Evolutionary conservation across 1,140 invertebrate genomes (phyloP).

Genomic region (Nephila pilipes): DNA sequence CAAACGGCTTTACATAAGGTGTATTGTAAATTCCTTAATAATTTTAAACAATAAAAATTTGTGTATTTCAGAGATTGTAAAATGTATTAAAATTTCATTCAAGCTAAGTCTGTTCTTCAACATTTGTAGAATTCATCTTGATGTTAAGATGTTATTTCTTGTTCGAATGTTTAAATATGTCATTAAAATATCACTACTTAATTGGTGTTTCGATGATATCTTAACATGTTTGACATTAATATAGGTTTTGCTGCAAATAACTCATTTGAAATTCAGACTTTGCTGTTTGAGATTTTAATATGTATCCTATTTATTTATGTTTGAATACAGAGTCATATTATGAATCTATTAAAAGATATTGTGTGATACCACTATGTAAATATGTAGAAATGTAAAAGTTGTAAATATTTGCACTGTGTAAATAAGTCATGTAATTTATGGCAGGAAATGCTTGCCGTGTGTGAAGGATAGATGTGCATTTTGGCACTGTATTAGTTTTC

Average conservation of each 20-base stretch:
- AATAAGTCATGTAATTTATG: slow-evolving; percentile 71
- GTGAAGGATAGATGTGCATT: slow-evolving; percentile 5
- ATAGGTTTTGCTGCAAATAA: not conserved
- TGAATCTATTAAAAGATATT: slow-evolving; percentile 46
- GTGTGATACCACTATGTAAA: slow-evolving; percentile 65
- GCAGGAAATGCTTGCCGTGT: slow-evolving; percentile 53
- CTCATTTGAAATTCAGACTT: slow-evolving; percentile 25
- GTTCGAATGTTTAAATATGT: not conserved
- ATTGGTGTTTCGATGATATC: slow-evolving; percentile 4
- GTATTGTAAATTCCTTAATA: not conserved
- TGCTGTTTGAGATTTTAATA: slow-evolving; percentile 36
- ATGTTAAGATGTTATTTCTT: not conserved
- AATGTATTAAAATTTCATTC: slow-evolving; percentile 26
- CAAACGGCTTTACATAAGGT: not conserved
- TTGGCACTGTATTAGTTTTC: slow-evolving; percentile 41
- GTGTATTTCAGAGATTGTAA: slow-evolving; percentile 2
- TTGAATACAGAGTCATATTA: slow-evolving; percentile 47
- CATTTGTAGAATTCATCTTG: not conserved
- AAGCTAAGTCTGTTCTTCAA: not conserved
- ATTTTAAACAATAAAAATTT: not conserved
- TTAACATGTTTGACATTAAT: not conserved
- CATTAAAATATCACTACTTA: slow-evolving; percentile 1
- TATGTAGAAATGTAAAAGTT: slow-evolving; percentile 68
- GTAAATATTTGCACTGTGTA: slow-evolving; percentile 66
- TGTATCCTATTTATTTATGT: slow-evolving; percentile 65